Evolutionary conservation across 2,113 vertebrate species (phyloP), one percentile per base, ranked within the genome.

Genomic region (Poeciliopsis occidentalis): DNA sequence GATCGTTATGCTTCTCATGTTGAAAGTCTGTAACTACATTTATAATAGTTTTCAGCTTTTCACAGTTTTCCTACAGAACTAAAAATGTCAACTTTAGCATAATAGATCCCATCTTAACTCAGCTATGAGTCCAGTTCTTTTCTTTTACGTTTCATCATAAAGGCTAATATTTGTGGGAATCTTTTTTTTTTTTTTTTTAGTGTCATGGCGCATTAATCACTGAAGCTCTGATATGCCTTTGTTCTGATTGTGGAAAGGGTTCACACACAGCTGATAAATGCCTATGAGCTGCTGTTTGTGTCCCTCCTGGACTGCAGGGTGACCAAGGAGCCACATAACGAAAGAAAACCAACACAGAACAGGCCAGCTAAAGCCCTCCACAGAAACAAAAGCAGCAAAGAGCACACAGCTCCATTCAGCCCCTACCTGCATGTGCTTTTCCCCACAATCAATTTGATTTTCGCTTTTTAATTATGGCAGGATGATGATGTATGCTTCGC

Each of bases 401-500:
- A 83, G 61, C 67, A 79, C 66, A 71, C 66, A 39, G 31, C 74
- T 76, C 79, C 76, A 47, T 87, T 84, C 80, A 76, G 34, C 75
- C 77, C 51, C 31, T 77, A 85, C 91, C 88, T 91, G 89, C 85
- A 82, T 90, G 85, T 82, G 72, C 22, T 62, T 75, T 83, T 83
- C 85, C 67, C 61, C 88, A 78, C 84, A 93, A 93, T 95, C 93
- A 94, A 95, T 95, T 94, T 91, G 93, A 93, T 93, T 94, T 94
- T 93, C 80, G 88, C 85, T 91, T 93, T 94, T 95, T 95, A 95
- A 96, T 96, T 96, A 96, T 93, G 93, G 91, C 93, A 93, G 92
- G 91, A 95, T 95, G 94, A 95, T 96, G 96, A 97, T 97, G 94
- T 95, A 96, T 96, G 94, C 87, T 90, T 92, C 89, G 84, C 95